Conservation (phyloP, 2,113 vertebrate genomes). For the Romanogobio albipinnatus region DNA sequence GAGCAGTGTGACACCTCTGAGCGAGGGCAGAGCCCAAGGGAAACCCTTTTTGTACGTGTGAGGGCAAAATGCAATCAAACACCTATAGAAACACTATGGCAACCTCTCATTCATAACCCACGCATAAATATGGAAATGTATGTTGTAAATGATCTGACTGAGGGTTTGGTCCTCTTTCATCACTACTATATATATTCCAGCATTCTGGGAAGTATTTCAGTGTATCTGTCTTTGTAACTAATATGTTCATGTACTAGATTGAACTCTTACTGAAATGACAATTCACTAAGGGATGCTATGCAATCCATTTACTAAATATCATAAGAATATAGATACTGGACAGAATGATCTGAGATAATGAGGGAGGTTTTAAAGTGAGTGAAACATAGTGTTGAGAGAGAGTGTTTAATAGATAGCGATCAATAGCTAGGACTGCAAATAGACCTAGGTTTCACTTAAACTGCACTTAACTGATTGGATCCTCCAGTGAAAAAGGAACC, state of each 20-base stretch:
- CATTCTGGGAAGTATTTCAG: not conserved
- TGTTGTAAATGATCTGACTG: constrained; percentile 16
- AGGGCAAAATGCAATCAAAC: constrained; percentile 13
- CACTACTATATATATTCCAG: constrained; percentile 9
- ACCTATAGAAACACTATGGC: not conserved
- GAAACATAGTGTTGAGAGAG: constrained; percentile 8
- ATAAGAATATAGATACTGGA: not conserved
- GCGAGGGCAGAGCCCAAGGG: constrained; percentile 55
- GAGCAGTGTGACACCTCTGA: constrained; percentile 63
- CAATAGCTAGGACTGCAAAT: constrained; percentile 15
- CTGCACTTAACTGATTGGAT: constrained; percentile 71
- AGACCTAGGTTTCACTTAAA: constrained; percentile 46
- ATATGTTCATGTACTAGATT: constrained; percentile 16
- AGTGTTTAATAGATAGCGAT: constrained; percentile 22
- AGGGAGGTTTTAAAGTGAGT: constrained; percentile 4
- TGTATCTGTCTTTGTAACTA: not conserved
- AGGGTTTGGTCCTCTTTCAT: constrained; percentile 18
- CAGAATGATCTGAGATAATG: not conserved
- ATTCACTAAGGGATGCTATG: not conserved
- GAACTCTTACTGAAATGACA: constrained; percentile 4
- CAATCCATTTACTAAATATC: not conserved
- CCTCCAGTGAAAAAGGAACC: constrained; percentile 43
- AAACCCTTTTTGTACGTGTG: constrained; percentile 35
- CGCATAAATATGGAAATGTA: not conserved
- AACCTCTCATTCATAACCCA: constrained; percentile 6